Evolutionary conservation across 2,888 invertebrate species (phyloP).

Genomic region (Apodemia duryi): DNA sequence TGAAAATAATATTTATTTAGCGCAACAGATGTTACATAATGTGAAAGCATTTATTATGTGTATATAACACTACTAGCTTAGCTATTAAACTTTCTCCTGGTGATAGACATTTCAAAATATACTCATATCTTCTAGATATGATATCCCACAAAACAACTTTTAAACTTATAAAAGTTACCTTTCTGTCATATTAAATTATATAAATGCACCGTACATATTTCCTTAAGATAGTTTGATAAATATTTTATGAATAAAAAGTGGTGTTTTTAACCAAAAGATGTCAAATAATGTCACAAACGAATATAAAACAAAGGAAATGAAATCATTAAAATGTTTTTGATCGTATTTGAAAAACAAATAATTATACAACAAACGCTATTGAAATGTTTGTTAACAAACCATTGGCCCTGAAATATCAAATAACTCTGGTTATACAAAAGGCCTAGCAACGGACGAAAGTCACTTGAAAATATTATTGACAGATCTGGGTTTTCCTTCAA

Average conservation of each 20-base stretch:
- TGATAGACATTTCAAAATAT: no score
- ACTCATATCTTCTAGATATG: no score
- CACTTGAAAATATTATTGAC: slow-evolving; percentile 15
- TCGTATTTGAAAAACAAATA: slow-evolving; percentile 4
- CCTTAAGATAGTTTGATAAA: no score
- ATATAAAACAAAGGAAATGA: slow-evolving; percentile 7
- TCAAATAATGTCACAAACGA: background rate
- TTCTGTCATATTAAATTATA: no score
- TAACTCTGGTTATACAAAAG: slow-evolving; percentile 11
- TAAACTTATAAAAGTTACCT: no score
- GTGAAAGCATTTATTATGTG: no score
- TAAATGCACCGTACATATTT: no score
- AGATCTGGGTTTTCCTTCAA: slow-evolving; percentile 2
- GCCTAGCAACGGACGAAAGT: background rate
- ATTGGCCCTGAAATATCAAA: slow-evolving; percentile 5
- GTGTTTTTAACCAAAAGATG: background rate
- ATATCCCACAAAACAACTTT: no score
- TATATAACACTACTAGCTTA: no score
- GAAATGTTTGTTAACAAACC: slow-evolving; percentile 11
- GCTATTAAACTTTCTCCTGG: no score
- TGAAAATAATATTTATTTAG: no score
- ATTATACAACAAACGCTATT: background rate
- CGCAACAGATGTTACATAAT: no score
- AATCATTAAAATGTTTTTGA: slow-evolving; percentile 1
- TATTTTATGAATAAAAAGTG: background rate